These are phyloP conservation scores for Ectobius pallidus DNA, from an alignment of 2,888 invertebrate species.

Conservation along the genomic window DNA sequence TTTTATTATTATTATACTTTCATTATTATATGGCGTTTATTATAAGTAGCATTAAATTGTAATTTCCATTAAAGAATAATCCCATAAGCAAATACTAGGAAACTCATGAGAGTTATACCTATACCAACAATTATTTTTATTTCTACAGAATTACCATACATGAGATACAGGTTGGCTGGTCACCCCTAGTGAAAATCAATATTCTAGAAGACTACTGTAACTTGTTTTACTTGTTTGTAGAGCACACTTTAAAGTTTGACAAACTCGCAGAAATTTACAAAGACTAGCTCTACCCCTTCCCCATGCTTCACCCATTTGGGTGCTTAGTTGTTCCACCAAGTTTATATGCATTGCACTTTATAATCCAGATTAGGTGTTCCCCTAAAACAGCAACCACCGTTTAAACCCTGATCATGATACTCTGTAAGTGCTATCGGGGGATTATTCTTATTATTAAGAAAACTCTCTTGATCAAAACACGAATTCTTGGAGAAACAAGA, in stretches of 20 bases:
- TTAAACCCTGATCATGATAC: background rate
- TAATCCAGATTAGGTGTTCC: constrained; percentile 4
- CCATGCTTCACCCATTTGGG: background rate
- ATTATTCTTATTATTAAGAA: background rate
- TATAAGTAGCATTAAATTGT: too few relatives aligned
- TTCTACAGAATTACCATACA: too few relatives aligned
- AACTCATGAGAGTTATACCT: too few relatives aligned
- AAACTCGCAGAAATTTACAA: constrained; percentile 27
- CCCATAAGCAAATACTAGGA: too few relatives aligned
- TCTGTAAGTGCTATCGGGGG: background rate
- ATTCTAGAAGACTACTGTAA: background rate
- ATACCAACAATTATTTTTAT: too few relatives aligned
- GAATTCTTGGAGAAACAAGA: too few relatives aligned
- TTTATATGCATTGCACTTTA: background rate
- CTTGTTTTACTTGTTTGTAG: constrained; percentile 21
- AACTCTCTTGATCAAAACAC: too few relatives aligned
- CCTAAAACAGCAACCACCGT: background rate
- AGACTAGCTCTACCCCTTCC: background rate
- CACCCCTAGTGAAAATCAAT: constrained; percentile 14
- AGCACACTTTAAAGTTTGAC: constrained; percentile 28
- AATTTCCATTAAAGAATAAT: too few relatives aligned
- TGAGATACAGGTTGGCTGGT: too few relatives aligned
- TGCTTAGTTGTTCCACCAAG: background rate
- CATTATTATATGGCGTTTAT: too few relatives aligned
- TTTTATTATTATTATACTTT: too few relatives aligned